Base-by-base conservation (phyloP, 2,797 vertebrate species). In the Agapornis canus region DNA sequence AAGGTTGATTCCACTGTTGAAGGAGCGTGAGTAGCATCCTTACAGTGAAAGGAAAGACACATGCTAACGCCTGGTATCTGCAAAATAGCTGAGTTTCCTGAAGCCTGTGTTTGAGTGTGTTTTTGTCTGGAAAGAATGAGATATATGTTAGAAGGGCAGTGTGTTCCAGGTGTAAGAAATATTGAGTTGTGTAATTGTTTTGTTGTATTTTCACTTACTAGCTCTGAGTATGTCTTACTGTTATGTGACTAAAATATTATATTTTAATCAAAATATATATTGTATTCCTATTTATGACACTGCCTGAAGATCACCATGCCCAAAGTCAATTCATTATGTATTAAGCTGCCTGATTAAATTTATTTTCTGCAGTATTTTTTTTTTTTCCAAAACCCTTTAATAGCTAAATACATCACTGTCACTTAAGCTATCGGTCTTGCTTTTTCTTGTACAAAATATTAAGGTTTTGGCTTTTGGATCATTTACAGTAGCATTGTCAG, bases 391-490 rank as follows among this genome's bases (percentile, higher is more conserved):
- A 61, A 39, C 86, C 7, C 45, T 84, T 72, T 88, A 90, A 45
- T 86, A 80, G 82, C 76, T 91, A 73, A 72, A 91, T 93, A 76
- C 48, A 77, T 92, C 73, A 47, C 39, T 90, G 77, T 79, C 79
- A 80, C 27, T 93, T 93, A 82, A 80, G 43, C 35, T 71, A 82
- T 52, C 25, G 69, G 42, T 40, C 32, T 56, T 83, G 76, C 56
- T 84, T 82, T 86, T 86, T 82, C 31, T 87, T 66, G 60, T 19
- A 32, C 23, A 54, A 91, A 93, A 72, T 47, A 57, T 92, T 63
- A 76, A 72, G 35, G 37, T 82, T 97, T 89, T 85, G 65, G 37
- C 54, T 92, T 82, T 90, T 94, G 86, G 88, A 93, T 95, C 11
- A 73, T 89, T 91, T 92, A 86, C 14, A 37, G 3, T 71, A 95